phyloP scores from a whole-genome alignment of 2,888 invertebrate species.

The Drosophila niveifrons region DNA sequence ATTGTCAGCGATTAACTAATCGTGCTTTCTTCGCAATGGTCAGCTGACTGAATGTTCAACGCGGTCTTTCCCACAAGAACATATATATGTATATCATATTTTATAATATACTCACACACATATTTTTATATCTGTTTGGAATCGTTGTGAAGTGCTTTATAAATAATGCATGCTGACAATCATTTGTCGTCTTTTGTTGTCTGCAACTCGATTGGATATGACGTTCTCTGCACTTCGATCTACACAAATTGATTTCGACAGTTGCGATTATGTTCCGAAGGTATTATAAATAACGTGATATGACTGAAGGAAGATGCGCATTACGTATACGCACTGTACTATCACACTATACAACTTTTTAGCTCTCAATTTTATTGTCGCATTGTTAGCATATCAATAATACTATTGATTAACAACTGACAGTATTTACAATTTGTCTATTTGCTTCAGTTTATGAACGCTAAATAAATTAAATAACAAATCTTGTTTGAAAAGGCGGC shows the following conservation, averaged over 20 bases:
- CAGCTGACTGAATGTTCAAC: slow-evolving; percentile 58
- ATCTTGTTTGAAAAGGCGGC: not conserved
- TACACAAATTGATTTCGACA: slow-evolving; percentile 46
- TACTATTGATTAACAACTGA: not conserved
- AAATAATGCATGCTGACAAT: slow-evolving; percentile 46
- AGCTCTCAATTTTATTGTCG: not conserved
- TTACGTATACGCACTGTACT: slow-evolving; percentile 47
- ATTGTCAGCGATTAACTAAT: slow-evolving; percentile 48
- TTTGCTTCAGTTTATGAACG: not conserved
- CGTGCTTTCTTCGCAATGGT: slow-evolving; percentile 40
- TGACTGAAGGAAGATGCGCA: slow-evolving; percentile 3
- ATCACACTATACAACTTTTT: no score
- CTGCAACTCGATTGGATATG: slow-evolving; percentile 27
- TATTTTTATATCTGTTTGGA: not conserved
- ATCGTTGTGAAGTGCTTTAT: slow-evolving; percentile 26
- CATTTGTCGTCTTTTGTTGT: slow-evolving; percentile 24
- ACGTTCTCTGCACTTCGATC: slow-evolving; percentile 18
- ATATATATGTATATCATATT: not conserved
- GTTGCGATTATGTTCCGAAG: slow-evolving; percentile 44
- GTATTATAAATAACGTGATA: slow-evolving; percentile 43
- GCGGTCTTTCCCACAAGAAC: slow-evolving; percentile 47
- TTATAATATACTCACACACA: slow-evolving; percentile 1
- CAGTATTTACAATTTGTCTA: not conserved
- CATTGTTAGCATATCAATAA: not conserved
- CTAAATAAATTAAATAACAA: not conserved